phyloP scores from a whole-genome alignment of 1,140 invertebrate genomes.

The Drosophila sechellia region DNA sequence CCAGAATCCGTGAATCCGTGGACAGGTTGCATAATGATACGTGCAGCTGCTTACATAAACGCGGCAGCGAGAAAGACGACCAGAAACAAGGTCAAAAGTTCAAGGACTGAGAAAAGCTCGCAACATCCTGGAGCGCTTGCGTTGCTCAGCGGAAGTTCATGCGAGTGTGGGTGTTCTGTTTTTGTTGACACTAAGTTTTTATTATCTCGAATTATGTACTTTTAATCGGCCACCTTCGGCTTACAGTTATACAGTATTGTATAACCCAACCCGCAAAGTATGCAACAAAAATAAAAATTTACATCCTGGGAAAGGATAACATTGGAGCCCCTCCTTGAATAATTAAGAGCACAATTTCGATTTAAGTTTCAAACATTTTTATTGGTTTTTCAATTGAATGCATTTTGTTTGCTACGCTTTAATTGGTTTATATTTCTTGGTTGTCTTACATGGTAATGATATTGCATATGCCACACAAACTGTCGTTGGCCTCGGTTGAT shows the following conservation, averaged over 20 bases:
- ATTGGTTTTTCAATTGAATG: constrained; percentile 62
- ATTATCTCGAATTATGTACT: constrained; percentile 49
- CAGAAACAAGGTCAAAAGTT: constrained; percentile 77
- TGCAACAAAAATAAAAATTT: constrained; percentile 24
- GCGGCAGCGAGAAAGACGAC: background rate
- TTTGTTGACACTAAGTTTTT: constrained; percentile 64
- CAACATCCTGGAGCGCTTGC: constrained; percentile 33
- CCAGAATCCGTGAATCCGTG: constrained; percentile 7
- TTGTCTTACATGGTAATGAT: constrained; percentile 67
- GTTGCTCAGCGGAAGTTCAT: constrained; percentile 52
- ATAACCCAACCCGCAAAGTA: constrained; percentile 45
- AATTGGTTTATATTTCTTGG: constrained; percentile 50
- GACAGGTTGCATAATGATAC: constrained; percentile 60
- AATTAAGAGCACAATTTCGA: background rate
- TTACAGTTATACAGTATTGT: background rate
- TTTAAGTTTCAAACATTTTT: constrained; percentile 54
- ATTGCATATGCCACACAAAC: constrained; percentile 79
- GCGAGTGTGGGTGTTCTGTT: constrained; percentile 17
- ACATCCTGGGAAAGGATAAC: background rate
- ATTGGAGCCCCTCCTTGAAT: background rate
- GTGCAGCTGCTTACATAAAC: constrained; percentile 59
- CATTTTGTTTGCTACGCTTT: constrained; percentile 35
- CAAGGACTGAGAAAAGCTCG: constrained; percentile 75
- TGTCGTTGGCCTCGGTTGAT: constrained; percentile 43
- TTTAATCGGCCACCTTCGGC: constrained; percentile 15